phyloP scores from a whole-genome alignment of 2,797 vertebrate species.

The Lithobates sylvaticus region DNA sequence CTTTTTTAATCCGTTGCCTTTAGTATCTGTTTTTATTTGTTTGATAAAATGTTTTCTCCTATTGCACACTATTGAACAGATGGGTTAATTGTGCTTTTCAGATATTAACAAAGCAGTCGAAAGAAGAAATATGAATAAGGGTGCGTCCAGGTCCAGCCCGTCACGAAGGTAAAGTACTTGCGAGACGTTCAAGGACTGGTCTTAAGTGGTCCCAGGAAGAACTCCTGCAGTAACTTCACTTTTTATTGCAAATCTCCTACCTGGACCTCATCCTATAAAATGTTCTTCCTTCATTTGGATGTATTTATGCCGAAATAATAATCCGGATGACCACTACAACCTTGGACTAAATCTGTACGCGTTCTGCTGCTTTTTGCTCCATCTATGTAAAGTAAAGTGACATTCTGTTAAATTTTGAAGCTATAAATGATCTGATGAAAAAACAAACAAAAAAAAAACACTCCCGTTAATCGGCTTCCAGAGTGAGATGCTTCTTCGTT shows the following conservation, averaged over 20 bases:
- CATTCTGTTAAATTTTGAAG: too few relatives aligned
- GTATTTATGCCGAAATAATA: background rate
- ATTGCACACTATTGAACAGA: conserved; percentile 93
- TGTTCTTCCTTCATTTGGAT: background rate
- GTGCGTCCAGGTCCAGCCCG: conserved; percentile 96
- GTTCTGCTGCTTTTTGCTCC: background rate
- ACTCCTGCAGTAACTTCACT: conserved; percentile 65
- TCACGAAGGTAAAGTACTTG: conserved; percentile 98
- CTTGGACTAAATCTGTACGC: background rate
- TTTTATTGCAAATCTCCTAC: background rate
- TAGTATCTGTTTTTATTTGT: conserved; percentile 72
- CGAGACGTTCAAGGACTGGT: conserved; percentile 77
- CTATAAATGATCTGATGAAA: too few relatives aligned
- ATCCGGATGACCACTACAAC: background rate
- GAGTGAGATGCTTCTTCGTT: background rate
- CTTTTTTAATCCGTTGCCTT: conserved; percentile 60
- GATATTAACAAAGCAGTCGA: conserved; percentile 99
- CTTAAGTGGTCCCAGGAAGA: conserved; percentile 74
- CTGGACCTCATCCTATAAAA: background rate
- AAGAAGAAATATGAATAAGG: conserved; percentile 95
- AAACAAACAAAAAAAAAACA: background rate
- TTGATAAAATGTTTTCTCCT: conserved; percentile 76
- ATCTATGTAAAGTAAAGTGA: too few relatives aligned
- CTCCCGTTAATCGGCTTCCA: background rate
- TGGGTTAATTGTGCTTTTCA: conserved; percentile 99